Evolutionary conservation across 2,797 vertebrate species (phyloP).

Genomic region (Artibeus jamaicensis): DNA sequence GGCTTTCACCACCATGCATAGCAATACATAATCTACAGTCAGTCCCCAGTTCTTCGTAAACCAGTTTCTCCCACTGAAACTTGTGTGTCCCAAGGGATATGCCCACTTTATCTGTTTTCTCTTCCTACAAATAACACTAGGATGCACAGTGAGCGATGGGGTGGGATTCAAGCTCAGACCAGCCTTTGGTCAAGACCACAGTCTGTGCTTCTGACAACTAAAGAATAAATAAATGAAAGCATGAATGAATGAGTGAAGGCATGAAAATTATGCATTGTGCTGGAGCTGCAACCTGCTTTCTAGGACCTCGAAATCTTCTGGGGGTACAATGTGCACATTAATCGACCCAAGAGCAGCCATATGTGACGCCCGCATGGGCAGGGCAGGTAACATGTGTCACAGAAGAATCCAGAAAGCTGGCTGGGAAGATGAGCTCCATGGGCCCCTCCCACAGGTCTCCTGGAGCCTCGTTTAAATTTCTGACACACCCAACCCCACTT

Average conservation of each 20-base stretch:
- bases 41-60: background rate
- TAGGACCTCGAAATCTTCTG: background rate
- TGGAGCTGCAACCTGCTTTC: background rate
- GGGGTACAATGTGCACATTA: rapidly evolving
- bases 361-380: rapidly evolving
- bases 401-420: background rate
- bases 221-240: background rate
- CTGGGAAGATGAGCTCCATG: background rate
- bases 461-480: background rate
- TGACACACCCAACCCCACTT: background rate
- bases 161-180: background rate
- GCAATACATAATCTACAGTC: rapidly evolving
- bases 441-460: background rate
- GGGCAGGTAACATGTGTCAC: background rate
- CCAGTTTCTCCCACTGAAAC: background rate
- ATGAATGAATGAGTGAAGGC: background rate
- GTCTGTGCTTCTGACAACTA: background rate
- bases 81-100: background rate
- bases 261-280: rapidly evolving
- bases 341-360: background rate
- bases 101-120: too few relatives aligned
- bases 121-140: background rate
- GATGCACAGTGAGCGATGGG: background rate
- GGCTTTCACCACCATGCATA: background rate
- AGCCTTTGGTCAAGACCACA: background rate